Conservation (phyloP, 2,888 invertebrate genomes). For the Troilus luridus region DNA sequence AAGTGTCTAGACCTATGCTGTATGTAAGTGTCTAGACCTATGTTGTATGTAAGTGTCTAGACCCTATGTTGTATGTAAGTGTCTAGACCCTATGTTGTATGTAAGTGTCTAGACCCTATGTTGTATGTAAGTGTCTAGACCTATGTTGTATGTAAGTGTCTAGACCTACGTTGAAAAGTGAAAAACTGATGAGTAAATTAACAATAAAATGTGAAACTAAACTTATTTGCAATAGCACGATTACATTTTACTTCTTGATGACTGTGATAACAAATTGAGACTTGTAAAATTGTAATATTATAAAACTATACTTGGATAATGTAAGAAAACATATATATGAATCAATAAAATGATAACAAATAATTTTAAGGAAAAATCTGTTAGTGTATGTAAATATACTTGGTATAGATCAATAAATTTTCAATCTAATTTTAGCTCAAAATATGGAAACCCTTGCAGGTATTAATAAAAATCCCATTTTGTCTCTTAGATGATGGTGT, state of each 20-base stretch:
- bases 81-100: too few species aligned
- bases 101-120: too few species aligned
- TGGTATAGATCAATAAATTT: neutral
- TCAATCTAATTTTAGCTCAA: constrained; percentile 1
- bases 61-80: too few species aligned
- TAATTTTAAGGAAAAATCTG: neutral
- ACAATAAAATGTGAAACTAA: neutral
- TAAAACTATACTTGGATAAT: neutral
- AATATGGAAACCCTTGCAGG: neutral
- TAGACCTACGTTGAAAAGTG: neutral
- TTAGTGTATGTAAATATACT: neutral
- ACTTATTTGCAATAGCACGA: neutral
- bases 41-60: too few species aligned
- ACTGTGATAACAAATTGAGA: constrained; percentile 14
- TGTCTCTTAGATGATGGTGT: constrained; percentile 33
- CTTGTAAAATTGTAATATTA: neutral
- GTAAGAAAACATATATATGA: neutral
- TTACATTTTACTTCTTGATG: neutral
- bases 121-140: too few species aligned
- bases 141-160: neutral
- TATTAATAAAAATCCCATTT: neutral
- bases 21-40: too few species aligned
- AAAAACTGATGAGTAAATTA: neutral
- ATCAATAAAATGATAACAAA: neutral
- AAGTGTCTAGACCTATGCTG: too few species aligned